These are phyloP conservation scores for Tamias sibiricus DNA, from an alignment of 2,113 vertebrate genomes.

Conservation along the genomic window DNA sequence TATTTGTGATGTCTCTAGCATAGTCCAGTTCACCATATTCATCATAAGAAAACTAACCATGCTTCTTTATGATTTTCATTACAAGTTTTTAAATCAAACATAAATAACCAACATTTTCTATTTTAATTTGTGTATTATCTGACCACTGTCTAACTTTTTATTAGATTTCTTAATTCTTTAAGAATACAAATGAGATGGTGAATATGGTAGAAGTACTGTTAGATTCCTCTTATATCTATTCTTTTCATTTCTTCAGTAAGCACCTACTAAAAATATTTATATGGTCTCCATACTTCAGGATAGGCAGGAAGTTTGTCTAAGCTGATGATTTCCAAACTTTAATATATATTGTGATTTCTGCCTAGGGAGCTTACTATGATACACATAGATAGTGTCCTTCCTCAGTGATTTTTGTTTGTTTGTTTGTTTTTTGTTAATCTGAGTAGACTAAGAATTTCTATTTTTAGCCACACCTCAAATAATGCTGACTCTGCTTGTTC, in stretches of 20 bases:
- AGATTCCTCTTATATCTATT: neutral
- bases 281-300: neutral
- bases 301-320: neutral
- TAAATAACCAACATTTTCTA: neutral
- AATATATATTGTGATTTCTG: neutral
- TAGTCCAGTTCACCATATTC: neutral
- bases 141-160: neutral
- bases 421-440: neutral
- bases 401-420: neutral
- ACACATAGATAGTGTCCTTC: neutral
- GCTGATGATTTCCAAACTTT: neutral
- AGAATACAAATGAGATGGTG: neutral
- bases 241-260: neutral
- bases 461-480: neutral
- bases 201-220: neutral
- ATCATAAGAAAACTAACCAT: neutral
- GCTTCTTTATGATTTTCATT: neutral
- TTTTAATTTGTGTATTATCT: neutral
- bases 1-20: neutral
- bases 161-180: neutral
- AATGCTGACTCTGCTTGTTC: neutral
- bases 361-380: neutral
- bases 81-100: neutral
- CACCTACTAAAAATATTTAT: neutral
- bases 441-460: neutral